A percentile compares a stretch with the other conserved stretches of the same genome.
Conservation (phyloP, 2,113 vertebrate genomes). For the Odocoileus virginianus region DNA sequence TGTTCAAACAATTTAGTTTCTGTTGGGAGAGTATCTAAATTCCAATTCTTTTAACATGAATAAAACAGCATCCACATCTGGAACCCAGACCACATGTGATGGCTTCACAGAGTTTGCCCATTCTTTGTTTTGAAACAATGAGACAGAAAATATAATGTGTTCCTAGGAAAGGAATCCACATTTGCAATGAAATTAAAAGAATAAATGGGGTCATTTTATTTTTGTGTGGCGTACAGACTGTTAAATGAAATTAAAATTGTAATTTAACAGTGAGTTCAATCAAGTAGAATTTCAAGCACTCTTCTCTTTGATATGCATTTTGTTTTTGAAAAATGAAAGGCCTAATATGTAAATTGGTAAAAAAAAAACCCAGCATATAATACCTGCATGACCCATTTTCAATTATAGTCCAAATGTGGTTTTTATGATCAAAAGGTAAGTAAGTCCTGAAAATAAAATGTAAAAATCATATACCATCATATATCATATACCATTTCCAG, state of each 20-base stretch:
- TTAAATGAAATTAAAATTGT: not conserved
- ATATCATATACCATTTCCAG: not conserved
- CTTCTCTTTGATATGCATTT: not conserved
- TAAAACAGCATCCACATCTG: slow-evolving; percentile 72
- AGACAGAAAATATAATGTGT: slow-evolving; percentile 27
- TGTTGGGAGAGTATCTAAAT: slow-evolving; percentile 60
- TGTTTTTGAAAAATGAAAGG: not conserved
- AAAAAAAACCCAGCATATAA: not conserved
- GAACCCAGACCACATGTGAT: slow-evolving; percentile 63
- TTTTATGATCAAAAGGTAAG: slow-evolving; percentile 21
- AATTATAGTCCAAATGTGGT: not conserved
- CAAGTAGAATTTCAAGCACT: not conserved
- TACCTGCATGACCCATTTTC: not conserved
- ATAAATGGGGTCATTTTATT: slow-evolving; percentile 2
- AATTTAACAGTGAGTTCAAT: not conserved
- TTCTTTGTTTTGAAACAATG: slow-evolving; percentile 40
- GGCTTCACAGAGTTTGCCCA: not conserved
- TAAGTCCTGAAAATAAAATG: not conserved
- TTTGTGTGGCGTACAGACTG: not conserved
- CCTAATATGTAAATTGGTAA: not conserved
- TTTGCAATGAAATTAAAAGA: not conserved
- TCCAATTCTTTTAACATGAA: slow-evolving; percentile 40
- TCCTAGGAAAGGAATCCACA: not conserved
- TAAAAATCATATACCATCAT: not conserved
- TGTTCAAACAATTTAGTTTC: slow-evolving; percentile 58